Conservation (phyloP, 2,113 vertebrate genomes). For the Pangasianodon hypophthalmus region DNA sequence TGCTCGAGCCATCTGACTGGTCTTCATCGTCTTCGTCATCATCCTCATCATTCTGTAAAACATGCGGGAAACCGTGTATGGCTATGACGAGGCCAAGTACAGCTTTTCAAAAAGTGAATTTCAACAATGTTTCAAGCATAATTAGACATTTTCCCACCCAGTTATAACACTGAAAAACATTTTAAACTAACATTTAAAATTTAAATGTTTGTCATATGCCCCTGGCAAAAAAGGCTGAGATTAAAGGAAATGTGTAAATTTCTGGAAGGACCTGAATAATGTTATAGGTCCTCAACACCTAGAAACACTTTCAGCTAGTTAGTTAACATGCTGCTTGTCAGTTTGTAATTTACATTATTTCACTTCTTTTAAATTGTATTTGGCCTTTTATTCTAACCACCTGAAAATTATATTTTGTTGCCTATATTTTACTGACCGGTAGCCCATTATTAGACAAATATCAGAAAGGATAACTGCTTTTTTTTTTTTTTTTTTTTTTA, state of each 20-base stretch:
- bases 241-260: background rate
- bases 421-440: background rate
- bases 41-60: slow-evolving; percentile 65
- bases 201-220: background rate
- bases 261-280: background rate
- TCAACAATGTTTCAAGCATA: background rate
- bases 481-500: background rate
- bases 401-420: background rate
- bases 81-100: background rate
- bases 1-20: slow-evolving; percentile 68
- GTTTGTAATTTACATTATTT: background rate
- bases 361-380: background rate
- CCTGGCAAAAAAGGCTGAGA: background rate
- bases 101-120: background rate
- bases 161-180: background rate
- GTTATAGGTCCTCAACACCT: background rate
- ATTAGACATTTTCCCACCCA: background rate
- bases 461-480: background rate
- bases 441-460: background rate
- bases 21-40: slow-evolving; percentile 63
- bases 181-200: background rate
- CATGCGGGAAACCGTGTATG: background rate
- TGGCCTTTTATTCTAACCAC: background rate
- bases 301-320: background rate
- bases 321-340: background rate